A percentile compares a stretch with the other conserved stretches of the same genome.
phyloP scores from a whole-genome alignment of 2,113 vertebrate species.

The Eira barbara region DNA sequence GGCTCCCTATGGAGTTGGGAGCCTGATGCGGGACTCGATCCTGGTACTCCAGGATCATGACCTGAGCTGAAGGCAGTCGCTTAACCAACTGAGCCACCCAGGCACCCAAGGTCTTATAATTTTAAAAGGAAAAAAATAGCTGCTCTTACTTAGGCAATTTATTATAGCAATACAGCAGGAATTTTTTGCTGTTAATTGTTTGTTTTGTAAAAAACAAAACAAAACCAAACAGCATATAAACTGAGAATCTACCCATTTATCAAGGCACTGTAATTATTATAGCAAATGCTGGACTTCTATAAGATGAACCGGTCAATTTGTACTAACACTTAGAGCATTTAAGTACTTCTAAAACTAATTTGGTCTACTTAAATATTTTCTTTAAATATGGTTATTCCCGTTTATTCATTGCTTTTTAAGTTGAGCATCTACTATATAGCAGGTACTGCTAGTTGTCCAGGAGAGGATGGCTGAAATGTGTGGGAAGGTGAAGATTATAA shows the following conservation, averaged over 20 bases:
- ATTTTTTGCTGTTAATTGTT: not conserved
- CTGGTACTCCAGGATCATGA: too few relatives aligned
- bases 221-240: not conserved
- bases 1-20: too few relatives aligned
- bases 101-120: not conserved
- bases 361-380: not conserved
- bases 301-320: not conserved
- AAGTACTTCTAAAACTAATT: constrained; percentile 5
- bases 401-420: not conserved
- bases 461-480: not conserved
- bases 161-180: not conserved
- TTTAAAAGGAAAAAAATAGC: not conserved
- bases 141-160: not conserved
- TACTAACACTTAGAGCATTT: not conserved
- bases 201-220: not conserved
- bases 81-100: too few relatives aligned
- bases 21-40: too few relatives aligned
- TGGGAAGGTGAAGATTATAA: not conserved
- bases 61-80: too few relatives aligned
- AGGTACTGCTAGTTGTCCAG: not conserved
- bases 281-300: not conserved
- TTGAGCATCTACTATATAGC: not conserved
- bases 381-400: not conserved
- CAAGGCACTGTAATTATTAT: not conserved
- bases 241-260: not conserved